Evolutionary conservation across 2,113 vertebrate species (phyloP), one percentile per base, ranked within the genome.

Genomic region (Halichoeres trimaculatus): DNA sequence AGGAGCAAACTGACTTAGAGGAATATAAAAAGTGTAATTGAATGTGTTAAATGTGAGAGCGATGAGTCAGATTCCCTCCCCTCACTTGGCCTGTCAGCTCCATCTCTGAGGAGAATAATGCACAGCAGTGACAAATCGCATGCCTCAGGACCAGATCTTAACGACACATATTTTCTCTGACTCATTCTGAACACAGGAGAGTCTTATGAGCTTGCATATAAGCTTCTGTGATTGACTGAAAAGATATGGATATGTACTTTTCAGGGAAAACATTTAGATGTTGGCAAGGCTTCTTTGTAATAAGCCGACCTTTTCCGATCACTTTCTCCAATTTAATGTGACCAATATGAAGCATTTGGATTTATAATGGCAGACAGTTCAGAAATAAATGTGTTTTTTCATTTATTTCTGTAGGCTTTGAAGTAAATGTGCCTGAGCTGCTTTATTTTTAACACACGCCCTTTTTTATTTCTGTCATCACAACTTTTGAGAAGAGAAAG

Each of bases 31-130:
- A 57, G 10, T 8, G 14, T 59, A 8, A 45, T 48, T 48, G 53
- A 45, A 47, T 47, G 36, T 60, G 50, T 70, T 13, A 30, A 38
- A 53, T 48, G 59, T 45, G 53, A 71, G 50, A 47, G 8, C 13
- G 55, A 58, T 52, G 26, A 71, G 38, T 58, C 58, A 63, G 19
- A 14, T 20, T 51, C 40, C 13, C 30, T 23, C 19, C 3, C 55
- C 50, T 30, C 41, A 41, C 10, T 41, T 10, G 10, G 40, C 43
- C 45, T 5, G 13, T 47, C 59, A 43, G 35, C 43, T 8, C 40
- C 16, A 11, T 41, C 22, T 13, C 35, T 50, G 35, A n/a, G 17
- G n/a, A 45, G 7, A 43, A 40, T 48, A 45, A 34, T 1, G 6
- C 2, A 9, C 16, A 12, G 1, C 0, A 1, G 5, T 14, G 34